Conservation (phyloP, 2,888 invertebrate genomes). For the Tholera decimalis region DNA sequence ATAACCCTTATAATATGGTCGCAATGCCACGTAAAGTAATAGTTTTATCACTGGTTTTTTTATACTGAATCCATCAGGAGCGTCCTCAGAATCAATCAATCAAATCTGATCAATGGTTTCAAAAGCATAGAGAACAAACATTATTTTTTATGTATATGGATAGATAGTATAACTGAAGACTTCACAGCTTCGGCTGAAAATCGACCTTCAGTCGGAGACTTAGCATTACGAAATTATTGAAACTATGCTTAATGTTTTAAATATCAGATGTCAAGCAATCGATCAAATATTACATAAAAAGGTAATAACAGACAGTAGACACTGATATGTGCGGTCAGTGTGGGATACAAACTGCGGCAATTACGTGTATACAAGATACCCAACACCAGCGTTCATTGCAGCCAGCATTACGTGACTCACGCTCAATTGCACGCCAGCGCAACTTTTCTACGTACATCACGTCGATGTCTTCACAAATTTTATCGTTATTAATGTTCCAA, state of each 20-base stretch:
- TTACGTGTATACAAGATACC: constrained; percentile 53
- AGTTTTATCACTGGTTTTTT: too few species aligned
- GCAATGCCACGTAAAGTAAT: too few species aligned
- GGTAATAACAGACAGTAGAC: constrained; percentile 44
- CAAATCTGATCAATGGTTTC: too few species aligned
- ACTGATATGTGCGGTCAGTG: constrained; percentile 50
- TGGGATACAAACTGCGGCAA: constrained; percentile 40
- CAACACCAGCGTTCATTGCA: constrained; percentile 55
- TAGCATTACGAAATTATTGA: too few species aligned
- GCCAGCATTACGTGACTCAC: constrained; percentile 63
- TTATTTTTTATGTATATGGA: too few species aligned
- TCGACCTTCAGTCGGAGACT: too few species aligned
- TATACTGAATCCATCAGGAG: too few species aligned
- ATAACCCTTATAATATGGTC: too few species aligned
- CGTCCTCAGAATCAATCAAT: too few species aligned
- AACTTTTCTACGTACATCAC: constrained; percentile 55
- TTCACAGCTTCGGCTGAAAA: too few species aligned
- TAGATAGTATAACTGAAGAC: too few species aligned
- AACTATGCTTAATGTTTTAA: background rate
- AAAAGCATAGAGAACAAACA: too few species aligned
- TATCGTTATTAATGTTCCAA: constrained; percentile 54
- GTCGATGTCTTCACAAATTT: constrained; percentile 57
- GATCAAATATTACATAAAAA: constrained; percentile 34
- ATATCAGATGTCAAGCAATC: constrained; percentile 22
- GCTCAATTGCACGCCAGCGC: constrained; percentile 56